Conservation (phyloP, 2,113 vertebrate species). For the Thunnus maccoyii region DNA sequence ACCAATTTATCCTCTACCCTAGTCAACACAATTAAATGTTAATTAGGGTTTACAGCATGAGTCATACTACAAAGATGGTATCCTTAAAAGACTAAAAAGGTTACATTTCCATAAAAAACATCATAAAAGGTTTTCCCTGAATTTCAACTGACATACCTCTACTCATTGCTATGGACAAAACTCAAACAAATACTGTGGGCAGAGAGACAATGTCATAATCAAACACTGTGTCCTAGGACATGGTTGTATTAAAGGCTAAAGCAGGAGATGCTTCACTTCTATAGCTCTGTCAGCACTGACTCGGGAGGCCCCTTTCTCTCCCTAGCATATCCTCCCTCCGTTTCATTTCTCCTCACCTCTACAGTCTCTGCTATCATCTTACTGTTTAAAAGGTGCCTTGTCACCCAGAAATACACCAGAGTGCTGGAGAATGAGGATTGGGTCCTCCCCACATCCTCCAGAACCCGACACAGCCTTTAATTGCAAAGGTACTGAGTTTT, state of each 20-base stretch:
- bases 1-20: neutral
- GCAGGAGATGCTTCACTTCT: conserved; percentile 10
- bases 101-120: neutral
- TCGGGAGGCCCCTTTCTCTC: conserved; percentile 23
- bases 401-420: conserved; percentile 9
- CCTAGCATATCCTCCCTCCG: neutral
- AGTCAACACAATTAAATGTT: conserved; percentile 10
- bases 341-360: conserved; percentile 33
- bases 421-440: too few relatives aligned
- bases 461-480: neutral
- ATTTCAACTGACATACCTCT: conserved; percentile 53
- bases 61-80: neutral
- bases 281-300: conserved; percentile 34
- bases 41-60: conserved; percentile 28
- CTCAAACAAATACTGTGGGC: conserved; percentile 45
- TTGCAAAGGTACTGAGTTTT: conserved; percentile 8
- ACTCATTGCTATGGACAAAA: conserved; percentile 47
- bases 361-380: conserved; percentile 17
- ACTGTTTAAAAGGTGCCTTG: conserved; percentile 19
- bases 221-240: conserved; percentile 64
- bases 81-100: neutral
- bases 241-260: conserved; percentile 49
- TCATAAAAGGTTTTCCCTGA: neutral
- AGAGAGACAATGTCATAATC: conserved; percentile 59
- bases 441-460: neutral